phyloP scores from a whole-genome alignment of 2,113 vertebrate genomes.

The Tragelaphus imberbis region DNA sequence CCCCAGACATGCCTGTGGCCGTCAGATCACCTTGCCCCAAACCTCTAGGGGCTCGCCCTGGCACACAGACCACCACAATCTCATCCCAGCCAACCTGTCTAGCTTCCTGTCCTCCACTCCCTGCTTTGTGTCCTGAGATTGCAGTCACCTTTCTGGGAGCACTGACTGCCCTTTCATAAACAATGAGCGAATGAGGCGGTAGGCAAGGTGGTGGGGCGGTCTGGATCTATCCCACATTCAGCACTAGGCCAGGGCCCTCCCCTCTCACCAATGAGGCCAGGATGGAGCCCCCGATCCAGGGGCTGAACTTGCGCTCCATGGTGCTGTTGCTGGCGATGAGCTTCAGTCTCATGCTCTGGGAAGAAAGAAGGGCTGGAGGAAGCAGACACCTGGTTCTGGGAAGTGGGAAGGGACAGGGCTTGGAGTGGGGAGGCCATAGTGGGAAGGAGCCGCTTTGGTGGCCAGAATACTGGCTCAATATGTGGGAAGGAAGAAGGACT shows the following conservation, averaged over 20 bases:
- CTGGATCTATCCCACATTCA: neutral
- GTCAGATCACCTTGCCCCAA: neutral
- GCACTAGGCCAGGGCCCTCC: neutral
- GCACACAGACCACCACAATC: neutral
- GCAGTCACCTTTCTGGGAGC: neutral
- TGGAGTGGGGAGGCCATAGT: neutral
- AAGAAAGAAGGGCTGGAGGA: neutral
- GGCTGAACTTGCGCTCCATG: conserved; percentile 86
- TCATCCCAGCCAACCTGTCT: neutral
- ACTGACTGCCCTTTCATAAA: neutral
- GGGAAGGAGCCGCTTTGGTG: neutral
- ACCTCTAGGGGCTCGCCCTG: neutral
- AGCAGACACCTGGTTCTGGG: neutral
- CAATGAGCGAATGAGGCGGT: neutral
- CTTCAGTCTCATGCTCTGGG: conserved; percentile 86
- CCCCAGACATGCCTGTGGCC: neutral
- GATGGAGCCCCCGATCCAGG: conserved; percentile 87
- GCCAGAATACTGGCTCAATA: neutral
- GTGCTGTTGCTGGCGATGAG: conserved; percentile 86
- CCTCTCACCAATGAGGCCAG: conserved; percentile 83
- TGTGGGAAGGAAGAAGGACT: neutral
- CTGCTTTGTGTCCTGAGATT: neutral
- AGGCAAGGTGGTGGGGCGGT: accelerated
- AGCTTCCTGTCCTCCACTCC: neutral
- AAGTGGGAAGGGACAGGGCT: neutral